These are phyloP conservation scores for Urophycis tenuis DNA, from an alignment of 2,797 vertebrate genomes.

Conservation along the genomic window DNA sequence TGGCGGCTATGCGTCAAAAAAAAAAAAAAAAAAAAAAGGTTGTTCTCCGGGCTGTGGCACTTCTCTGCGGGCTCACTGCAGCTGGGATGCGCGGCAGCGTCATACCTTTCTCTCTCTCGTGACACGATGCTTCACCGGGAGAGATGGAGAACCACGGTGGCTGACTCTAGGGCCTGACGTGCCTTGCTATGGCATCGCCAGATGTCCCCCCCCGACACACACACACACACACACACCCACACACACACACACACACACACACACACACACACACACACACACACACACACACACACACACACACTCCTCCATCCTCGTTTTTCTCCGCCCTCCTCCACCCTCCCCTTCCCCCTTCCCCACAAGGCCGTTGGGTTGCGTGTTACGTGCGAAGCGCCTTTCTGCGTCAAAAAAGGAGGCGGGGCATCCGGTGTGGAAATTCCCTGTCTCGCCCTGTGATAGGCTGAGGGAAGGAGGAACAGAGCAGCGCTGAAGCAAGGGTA, in stretches of 20 bases:
- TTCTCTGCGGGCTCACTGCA: conserved; percentile 23
- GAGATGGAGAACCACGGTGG: conserved; percentile 19
- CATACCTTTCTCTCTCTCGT: background rate
- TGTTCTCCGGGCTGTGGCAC: background rate
- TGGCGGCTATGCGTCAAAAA: conserved; percentile 67
- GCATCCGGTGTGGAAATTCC: conserved; percentile 72
- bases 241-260: too few species aligned
- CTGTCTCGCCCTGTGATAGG: conserved; percentile 64
- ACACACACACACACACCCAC: too few species aligned
- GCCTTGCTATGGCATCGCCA: conserved; percentile 36
- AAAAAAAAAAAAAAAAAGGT: too few species aligned
- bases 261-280: too few species aligned
- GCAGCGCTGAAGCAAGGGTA: conserved; percentile 19
- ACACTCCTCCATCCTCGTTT: too few species aligned
- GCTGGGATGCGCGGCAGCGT: conserved; percentile 19
- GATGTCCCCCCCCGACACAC: conserved; percentile 59
- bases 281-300: too few species aligned
- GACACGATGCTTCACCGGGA: background rate
- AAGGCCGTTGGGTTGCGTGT: conserved; percentile 45
- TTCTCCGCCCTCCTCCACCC: conserved; percentile 52
- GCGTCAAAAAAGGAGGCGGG: conserved; percentile 71
- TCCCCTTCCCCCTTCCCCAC: conserved; percentile 25
- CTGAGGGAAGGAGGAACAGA: conserved; percentile 36
- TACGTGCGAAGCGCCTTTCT: conserved; percentile 52
- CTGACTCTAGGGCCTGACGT: conserved; percentile 28